phyloP scores from a whole-genome alignment of 2,888 invertebrate species.

The Hypolimnas misippus region DNA sequence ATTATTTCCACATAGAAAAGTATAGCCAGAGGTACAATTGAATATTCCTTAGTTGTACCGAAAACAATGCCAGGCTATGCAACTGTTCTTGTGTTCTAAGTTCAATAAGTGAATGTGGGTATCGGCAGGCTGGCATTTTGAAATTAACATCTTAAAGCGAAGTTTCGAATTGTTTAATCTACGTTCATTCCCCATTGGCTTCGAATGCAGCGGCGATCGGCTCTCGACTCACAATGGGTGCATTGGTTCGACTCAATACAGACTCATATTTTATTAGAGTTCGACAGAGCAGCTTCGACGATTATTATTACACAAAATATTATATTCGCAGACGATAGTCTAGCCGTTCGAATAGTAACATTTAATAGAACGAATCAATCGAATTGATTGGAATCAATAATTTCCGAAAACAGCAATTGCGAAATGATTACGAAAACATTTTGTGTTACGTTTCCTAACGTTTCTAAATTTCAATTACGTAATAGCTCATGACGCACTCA shows the following conservation, averaged over 20 bases:
- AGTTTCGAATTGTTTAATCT: conserved; percentile 75
- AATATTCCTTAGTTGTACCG: conserved; percentile 25
- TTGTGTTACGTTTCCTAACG: background rate
- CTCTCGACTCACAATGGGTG: conserved; percentile 65
- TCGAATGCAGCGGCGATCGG: conserved; percentile 64
- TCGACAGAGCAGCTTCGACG: conserved; percentile 15
- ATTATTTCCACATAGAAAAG: background rate
- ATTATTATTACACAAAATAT: conserved; percentile 11
- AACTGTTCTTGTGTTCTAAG: conserved; percentile 38
- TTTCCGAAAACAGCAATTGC: background rate
- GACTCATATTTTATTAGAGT: conserved; percentile 40
- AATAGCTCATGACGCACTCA: conserved; percentile 35
- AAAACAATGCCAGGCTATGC: conserved; percentile 36
- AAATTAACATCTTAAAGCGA: conserved; percentile 63
- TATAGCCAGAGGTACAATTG: conserved; percentile 9
- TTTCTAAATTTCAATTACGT: conserved; percentile 25
- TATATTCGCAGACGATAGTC: conserved; percentile 1
- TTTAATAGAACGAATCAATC: background rate
- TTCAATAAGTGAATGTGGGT: conserved; percentile 43
- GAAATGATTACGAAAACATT: background rate
- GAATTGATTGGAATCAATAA: background rate
- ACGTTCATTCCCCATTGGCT: conserved; percentile 77
- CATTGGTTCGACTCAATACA: conserved; percentile 58
- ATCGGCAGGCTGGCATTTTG: conserved; percentile 45
- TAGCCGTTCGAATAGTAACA: conserved; percentile 2